Percentiles rank a stretch among this genome's conserved stretches.
Evolutionary conservation across 2,888 invertebrate species (phyloP).

Genomic region (Oscheius myriophilus): DNA sequence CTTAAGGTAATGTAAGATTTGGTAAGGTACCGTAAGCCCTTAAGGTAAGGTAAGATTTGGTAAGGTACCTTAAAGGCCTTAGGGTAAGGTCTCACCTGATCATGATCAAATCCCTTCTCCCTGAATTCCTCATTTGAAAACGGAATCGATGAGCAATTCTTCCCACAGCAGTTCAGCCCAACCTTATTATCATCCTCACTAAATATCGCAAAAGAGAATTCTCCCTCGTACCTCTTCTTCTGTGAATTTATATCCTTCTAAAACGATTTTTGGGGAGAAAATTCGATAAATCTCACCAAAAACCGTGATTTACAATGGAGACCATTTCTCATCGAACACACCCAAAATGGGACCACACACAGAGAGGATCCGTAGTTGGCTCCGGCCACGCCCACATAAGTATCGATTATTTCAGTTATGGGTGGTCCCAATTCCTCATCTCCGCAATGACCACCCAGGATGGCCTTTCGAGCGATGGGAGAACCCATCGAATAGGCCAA

Average conservation of each 20-base stretch:
- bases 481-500: slow-evolving; percentile 51
- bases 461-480: slow-evolving; percentile 44
- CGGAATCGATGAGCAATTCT: slow-evolving; percentile 32
- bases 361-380: slow-evolving; percentile 59
- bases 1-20: too few species aligned
- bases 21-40: too few species aligned
- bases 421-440: slow-evolving; percentile 29
- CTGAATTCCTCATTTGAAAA: slow-evolving; percentile 30
- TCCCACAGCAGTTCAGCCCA: slow-evolving; percentile 34
- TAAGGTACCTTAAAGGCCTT: too few species aligned
- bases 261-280: not conserved
- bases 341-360: slow-evolving; percentile 59
- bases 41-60: not conserved
- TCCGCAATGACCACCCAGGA: slow-evolving; percentile 34
- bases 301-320: slow-evolving; percentile 61
- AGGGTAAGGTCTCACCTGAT: slow-evolving; percentile 22
- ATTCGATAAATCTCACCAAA: slow-evolving; percentile 29
- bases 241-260: slow-evolving; percentile 21
- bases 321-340: slow-evolving; percentile 55
- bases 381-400: slow-evolving; percentile 59
- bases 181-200: slow-evolving; percentile 24
- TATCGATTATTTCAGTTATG: slow-evolving; percentile 46
- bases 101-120: slow-evolving; percentile 30
- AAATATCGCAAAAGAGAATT: slow-evolving; percentile 7
- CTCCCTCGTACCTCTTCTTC: slow-evolving; percentile 14